Evolutionary conservation across 2,888 invertebrate genomes (phyloP).

Genomic region (Allygus modestus): DNA sequence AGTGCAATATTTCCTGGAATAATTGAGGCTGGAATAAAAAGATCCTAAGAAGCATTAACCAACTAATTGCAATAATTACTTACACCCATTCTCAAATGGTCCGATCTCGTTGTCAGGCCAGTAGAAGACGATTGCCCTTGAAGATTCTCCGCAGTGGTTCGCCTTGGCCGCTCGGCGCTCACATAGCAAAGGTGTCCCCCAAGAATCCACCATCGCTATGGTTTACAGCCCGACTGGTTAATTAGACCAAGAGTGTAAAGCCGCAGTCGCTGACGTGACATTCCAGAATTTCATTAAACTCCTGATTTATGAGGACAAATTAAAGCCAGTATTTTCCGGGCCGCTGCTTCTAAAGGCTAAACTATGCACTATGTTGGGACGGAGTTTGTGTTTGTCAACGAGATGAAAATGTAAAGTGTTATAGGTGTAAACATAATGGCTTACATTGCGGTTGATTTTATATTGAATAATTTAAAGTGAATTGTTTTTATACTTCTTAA

Average conservation of each 20-base stretch:
- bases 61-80: no score
- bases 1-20: no score
- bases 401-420: no score
- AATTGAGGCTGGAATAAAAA: no score
- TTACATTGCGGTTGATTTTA: no score
- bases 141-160: neutral
- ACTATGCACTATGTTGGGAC: neutral
- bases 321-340: slow-evolving; percentile 53
- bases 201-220: neutral
- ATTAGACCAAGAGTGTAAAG: slow-evolving; percentile 29
- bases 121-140: neutral
- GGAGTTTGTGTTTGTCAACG: neutral
- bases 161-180: neutral
- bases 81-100: no score
- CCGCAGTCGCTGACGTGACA: slow-evolving; percentile 46
- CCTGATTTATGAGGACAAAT: slow-evolving; percentile 57
- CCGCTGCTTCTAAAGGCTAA: neutral
- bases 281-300: slow-evolving; percentile 57
- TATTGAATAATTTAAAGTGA: no score
- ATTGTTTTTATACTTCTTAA: no score
- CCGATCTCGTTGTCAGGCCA: neutral
- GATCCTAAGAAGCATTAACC: no score
- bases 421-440: no score
- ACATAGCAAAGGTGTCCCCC: neutral
- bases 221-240: slow-evolving; percentile 26